Conservation (phyloP, 2,797 vertebrate genomes). For the Anisognathus igniventris region DNA sequence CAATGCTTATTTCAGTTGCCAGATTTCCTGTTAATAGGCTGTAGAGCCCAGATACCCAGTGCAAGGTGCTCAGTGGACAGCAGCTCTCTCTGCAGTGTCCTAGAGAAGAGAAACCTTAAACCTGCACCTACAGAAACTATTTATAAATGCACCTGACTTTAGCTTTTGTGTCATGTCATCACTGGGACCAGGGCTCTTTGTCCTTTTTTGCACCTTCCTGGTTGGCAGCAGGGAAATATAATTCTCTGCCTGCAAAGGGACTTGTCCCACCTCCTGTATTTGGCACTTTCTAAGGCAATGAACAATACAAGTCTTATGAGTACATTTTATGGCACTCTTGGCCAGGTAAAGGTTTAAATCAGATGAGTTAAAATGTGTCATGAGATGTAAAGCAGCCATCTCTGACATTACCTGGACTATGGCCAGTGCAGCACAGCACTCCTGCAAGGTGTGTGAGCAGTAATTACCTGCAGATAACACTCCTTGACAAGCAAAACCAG, state of each 20-base stretch:
- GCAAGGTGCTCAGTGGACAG: neutral
- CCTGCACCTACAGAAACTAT: slow-evolving; percentile 41
- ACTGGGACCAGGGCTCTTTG: neutral
- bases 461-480: slow-evolving; percentile 16
- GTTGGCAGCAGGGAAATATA: slow-evolving; percentile 4
- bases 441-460: neutral
- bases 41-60: neutral
- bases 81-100: neutral
- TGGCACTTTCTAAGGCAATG: slow-evolving; percentile 2
- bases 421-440: slow-evolving; percentile 32
- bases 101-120: slow-evolving; percentile 52
- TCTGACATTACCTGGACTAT: slow-evolving; percentile 40
- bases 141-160: slow-evolving; percentile 46
- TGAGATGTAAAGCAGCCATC: slow-evolving; percentile 37
- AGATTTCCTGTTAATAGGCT: neutral
- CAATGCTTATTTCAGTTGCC: neutral
- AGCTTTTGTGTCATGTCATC: neutral
- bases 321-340: slow-evolving; percentile 32
- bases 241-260: slow-evolving; percentile 1
- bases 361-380: slow-evolving; percentile 49
- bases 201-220: slow-evolving; percentile 14
- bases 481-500: neutral
- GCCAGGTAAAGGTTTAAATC: slow-evolving; percentile 61
- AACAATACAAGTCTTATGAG: neutral
- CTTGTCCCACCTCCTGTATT: neutral